A percentile compares a stretch with the other conserved stretches of the same genome.
Conservation (phyloP, 2,888 invertebrate species). For the Yponomeuta malinellus region DNA sequence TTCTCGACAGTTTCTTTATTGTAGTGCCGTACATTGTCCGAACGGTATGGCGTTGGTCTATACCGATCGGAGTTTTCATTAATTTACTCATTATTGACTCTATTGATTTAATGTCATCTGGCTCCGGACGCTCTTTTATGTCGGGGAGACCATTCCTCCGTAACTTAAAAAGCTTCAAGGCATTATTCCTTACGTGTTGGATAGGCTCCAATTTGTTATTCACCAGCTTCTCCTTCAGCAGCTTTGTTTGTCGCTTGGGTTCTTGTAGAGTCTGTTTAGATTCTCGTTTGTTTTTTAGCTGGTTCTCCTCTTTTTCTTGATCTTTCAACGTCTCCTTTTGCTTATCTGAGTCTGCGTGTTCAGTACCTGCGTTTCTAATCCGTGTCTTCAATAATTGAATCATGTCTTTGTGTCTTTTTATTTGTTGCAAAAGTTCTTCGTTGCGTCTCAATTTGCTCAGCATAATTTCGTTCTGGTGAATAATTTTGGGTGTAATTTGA, state of each 20-base stretch:
- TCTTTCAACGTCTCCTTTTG: neutral
- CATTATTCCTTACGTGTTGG: neutral
- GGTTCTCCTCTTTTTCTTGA: neutral
- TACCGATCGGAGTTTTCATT: neutral
- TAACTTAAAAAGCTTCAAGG: neutral
- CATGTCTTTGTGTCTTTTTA: neutral
- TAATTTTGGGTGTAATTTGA: neutral
- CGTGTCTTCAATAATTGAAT: neutral
- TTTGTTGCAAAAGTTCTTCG: conserved; percentile 1
- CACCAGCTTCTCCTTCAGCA: neutral
- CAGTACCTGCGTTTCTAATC: neutral
- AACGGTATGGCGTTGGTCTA: neutral
- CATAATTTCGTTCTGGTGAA: neutral
- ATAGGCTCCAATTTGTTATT: neutral
- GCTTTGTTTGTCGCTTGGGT: neutral
- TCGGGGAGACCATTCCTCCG: neutral
- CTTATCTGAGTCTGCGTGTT: too few species aligned
- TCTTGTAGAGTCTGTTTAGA: too few species aligned
- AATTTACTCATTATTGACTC: neutral
- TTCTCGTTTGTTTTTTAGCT: neutral
- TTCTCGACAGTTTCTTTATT: neutral
- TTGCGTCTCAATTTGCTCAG: neutral
- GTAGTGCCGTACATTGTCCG: neutral
- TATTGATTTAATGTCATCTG: neutral
- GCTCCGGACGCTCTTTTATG: neutral